Conservation (phyloP, 2,113 vertebrate species). For the Mionectes macconnelli region DNA sequence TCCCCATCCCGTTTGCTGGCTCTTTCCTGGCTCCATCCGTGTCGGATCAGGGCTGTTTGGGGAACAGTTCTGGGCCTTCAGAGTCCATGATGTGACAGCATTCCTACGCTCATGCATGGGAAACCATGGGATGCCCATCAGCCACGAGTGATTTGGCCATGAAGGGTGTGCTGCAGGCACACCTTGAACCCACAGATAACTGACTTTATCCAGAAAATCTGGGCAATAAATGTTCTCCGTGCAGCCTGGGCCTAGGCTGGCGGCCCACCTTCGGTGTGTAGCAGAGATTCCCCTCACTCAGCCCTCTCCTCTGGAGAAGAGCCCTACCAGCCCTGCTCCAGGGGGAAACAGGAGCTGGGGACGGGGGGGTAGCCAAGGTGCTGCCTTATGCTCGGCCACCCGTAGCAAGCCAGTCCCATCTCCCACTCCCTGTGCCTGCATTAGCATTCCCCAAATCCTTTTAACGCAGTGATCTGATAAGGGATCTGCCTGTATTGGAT, state of each 20-base stretch:
- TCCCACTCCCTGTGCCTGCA: constrained; percentile 16
- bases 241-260: neutral
- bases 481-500: constrained; percentile 11
- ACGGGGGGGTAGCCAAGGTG: neutral
- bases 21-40: neutral
- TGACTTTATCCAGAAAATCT: neutral
- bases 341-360: neutral
- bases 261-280: accelerated
- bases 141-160: accelerated
- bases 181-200: neutral
- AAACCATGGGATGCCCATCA: neutral
- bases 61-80: accelerated
- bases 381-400: neutral
- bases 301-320: neutral
- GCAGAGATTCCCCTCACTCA: neutral
- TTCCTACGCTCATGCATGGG: accelerated
- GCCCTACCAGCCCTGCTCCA: neutral
- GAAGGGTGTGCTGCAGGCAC: neutral
- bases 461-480: constrained; percentile 60
- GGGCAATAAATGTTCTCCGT: neutral
- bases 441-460: constrained; percentile 68
- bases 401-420: neutral
- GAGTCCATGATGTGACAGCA: accelerated
- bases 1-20: accelerated
- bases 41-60: accelerated